phyloP scores from a whole-genome alignment of 1,140 invertebrate genomes.

The Idris sp. region DNA sequence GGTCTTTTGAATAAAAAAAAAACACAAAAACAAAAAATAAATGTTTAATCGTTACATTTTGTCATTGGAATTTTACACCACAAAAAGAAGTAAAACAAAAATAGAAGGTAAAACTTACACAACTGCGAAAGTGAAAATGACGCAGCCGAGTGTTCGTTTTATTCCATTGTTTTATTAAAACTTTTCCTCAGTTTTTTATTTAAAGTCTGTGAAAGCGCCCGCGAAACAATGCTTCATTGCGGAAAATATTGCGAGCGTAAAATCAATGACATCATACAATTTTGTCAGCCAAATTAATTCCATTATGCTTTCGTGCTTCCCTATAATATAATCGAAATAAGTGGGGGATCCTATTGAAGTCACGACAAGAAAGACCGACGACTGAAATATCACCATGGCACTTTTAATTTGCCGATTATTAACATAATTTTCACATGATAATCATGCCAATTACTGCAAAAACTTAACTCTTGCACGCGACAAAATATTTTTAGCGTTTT shows the following conservation, averaged over 20 bases:
- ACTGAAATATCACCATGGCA: slow-evolving; percentile 21
- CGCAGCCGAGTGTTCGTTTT: not conserved
- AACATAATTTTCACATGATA: too few relatives aligned
- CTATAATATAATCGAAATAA: slow-evolving; percentile 15
- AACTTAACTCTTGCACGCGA: slow-evolving; percentile 25
- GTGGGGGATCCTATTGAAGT: slow-evolving; percentile 10
- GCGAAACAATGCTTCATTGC: slow-evolving; percentile 16
- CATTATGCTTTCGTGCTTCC: slow-evolving; percentile 25
- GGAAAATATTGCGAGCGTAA: slow-evolving; percentile 10
- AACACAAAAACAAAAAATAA: slow-evolving; percentile 11
- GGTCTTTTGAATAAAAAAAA: too few relatives aligned
- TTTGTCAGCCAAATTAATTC: slow-evolving; percentile 24
- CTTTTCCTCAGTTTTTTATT: slow-evolving; percentile 7
- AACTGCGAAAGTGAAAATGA: slow-evolving; percentile 10
- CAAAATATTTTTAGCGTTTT: too few relatives aligned
- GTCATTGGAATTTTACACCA: too few relatives aligned
- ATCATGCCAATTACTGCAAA: slow-evolving; percentile 11
- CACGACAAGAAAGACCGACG: slow-evolving; percentile 8
- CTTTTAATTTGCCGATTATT: slow-evolving; percentile 41
- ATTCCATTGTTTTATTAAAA: slow-evolving; percentile 5
- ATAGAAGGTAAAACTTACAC: slow-evolving; percentile 12
- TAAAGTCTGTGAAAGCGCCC: slow-evolving; percentile 1
- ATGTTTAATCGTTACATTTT: slow-evolving; percentile 16
- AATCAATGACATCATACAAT: slow-evolving; percentile 19
- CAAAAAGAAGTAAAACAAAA: too few relatives aligned